Evolutionary conservation across 2,797 vertebrate genomes (phyloP).

Genomic region (Arctocebus calabarensis): DNA sequence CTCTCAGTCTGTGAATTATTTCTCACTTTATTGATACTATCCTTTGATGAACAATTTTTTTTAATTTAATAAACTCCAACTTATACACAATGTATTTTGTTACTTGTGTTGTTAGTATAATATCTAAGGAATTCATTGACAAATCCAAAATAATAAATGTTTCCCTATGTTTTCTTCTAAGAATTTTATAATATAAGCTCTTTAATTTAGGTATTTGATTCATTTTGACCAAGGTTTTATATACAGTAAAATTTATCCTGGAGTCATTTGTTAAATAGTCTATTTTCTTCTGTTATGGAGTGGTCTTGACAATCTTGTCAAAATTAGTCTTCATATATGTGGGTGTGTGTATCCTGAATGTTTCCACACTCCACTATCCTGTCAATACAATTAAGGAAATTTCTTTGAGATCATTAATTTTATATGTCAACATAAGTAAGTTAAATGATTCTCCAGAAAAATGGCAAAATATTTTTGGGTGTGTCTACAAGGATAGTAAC

Average conservation of each 20-base stretch:
- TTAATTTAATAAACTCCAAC: background rate
- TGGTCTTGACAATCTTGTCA: too few relatives aligned
- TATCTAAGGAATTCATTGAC: background rate
- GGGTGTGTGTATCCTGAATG: background rate
- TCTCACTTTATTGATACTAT: background rate
- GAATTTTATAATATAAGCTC: background rate
- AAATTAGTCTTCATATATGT: background rate
- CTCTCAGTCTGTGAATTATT: background rate
- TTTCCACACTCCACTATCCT: background rate
- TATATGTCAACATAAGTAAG: background rate
- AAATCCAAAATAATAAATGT: background rate
- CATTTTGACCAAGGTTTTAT: background rate
- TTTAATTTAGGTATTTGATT: background rate
- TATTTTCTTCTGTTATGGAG: background rate
- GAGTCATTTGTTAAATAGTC: background rate
- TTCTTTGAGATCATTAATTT: background rate
- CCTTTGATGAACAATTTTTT: background rate
- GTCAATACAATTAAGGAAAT: background rate
- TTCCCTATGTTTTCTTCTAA: background rate
- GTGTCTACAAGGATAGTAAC: background rate
- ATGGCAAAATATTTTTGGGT: background rate
- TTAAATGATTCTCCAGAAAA: background rate
- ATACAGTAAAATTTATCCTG: background rate
- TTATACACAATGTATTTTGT: background rate
- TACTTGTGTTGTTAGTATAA: background rate